Evolutionary conservation across 2,113 vertebrate genomes (phyloP).

Genomic region (Amblyopsis rosae): DNA sequence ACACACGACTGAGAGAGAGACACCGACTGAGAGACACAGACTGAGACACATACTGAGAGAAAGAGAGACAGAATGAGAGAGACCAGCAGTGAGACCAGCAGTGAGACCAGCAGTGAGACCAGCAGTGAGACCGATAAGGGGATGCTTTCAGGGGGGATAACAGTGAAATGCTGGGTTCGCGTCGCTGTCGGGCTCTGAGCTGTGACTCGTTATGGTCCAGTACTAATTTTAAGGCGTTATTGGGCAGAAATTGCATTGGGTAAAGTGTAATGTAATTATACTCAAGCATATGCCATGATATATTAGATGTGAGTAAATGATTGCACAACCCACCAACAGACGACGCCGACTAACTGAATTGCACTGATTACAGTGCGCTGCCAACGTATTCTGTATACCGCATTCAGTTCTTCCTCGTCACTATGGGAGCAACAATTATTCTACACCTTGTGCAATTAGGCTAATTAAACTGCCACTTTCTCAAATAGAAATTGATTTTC

Average conservation of each 20-base stretch:
- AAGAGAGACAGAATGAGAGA: neutral
- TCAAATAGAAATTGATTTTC: conserved; percentile 44
- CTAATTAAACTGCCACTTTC: conserved; percentile 57
- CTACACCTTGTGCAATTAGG: conserved; percentile 35
- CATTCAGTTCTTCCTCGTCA: conserved; percentile 31
- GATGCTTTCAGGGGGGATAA: conserved; percentile 34
- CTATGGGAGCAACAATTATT: conserved; percentile 17
- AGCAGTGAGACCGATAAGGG: neutral
- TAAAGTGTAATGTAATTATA: conserved; percentile 46
- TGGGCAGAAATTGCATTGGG: conserved; percentile 33
- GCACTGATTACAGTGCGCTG: neutral
- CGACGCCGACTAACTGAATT: conserved; percentile 20
- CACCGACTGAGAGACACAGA: too few relatives aligned
- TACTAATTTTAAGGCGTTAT: conserved; percentile 21
- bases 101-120: conserved; percentile 13
- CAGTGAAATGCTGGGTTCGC: conserved; percentile 27
- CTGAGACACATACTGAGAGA: too few relatives aligned
- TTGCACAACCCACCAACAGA: conserved; percentile 6
- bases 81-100: conserved; percentile 2
- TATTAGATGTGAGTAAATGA: conserved; percentile 41
- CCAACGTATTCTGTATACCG: neutral
- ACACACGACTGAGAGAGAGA: too few relatives aligned
- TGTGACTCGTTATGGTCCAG: conserved; percentile 38
- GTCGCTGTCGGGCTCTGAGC: conserved; percentile 33
- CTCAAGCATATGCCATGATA: conserved; percentile 35